Evolutionary conservation across 1,140 invertebrate genomes (phyloP).

Genomic region (Macrocentrus cingulum): DNA sequence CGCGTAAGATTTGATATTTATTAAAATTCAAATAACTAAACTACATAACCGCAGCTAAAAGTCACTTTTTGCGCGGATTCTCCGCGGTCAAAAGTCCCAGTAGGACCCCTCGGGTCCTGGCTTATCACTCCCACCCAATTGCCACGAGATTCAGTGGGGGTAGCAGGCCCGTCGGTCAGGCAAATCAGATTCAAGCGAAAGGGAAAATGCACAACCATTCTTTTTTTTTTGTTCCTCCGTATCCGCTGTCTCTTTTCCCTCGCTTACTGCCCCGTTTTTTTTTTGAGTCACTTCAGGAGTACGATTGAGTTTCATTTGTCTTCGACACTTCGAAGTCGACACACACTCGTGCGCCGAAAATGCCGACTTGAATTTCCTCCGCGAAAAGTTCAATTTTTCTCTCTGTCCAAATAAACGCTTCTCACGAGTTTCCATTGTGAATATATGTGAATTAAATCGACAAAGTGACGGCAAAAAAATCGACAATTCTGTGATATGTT

Average conservation of each 20-base stretch:
- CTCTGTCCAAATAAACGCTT: constrained; percentile 23
- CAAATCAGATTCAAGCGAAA: constrained; percentile 46
- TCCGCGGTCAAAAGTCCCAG: too few relatives aligned
- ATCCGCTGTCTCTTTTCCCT: constrained; percentile 23
- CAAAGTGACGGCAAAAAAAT: too few relatives aligned
- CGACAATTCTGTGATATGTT: constrained; percentile 37
- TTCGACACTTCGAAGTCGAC: constrained; percentile 37
- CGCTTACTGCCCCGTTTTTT: constrained; percentile 44
- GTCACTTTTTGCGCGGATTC: too few relatives aligned
- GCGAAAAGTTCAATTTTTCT: not conserved
- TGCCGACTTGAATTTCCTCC: too few relatives aligned
- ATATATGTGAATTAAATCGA: too few relatives aligned
- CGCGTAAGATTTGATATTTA: too few relatives aligned
- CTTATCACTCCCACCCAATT: not conserved
- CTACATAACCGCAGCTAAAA: too few relatives aligned
- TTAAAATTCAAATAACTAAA: too few relatives aligned
- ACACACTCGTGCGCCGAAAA: constrained; percentile 32
- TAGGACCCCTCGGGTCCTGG: not conserved
- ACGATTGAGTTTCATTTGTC: constrained; percentile 55
- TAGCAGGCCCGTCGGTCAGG: constrained; percentile 18
- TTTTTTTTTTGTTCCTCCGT: constrained; percentile 30
- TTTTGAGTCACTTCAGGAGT: constrained; percentile 39
- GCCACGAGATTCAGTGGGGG: constrained; percentile 29
- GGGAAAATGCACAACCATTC: constrained; percentile 47
- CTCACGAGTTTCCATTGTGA: too few relatives aligned